A percentile compares a stretch with the other conserved stretches of the same genome.
These are phyloP conservation scores for Limnephilus lunatus DNA, from an alignment of 2,888 invertebrate genomes.

Conservation along the genomic window DNA sequence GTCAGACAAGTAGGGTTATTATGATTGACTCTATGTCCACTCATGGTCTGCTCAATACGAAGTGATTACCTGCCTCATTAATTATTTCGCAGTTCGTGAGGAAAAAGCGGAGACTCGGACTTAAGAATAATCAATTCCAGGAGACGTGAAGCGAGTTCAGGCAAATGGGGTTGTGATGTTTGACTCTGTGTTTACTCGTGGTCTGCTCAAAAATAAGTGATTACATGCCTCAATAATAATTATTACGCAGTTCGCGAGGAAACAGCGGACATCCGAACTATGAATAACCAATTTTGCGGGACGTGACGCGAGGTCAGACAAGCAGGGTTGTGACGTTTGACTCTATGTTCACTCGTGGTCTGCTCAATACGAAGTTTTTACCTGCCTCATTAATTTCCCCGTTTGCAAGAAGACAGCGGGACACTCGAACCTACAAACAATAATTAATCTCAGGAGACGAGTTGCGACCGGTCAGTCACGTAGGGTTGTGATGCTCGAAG, in stretches of 20 bases:
- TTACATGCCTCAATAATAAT: no score
- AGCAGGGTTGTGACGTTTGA: no score
- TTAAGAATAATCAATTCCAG: not conserved
- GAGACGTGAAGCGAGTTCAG: not conserved
- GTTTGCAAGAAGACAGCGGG: not conserved
- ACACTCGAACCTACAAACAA: not conserved
- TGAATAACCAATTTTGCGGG: not conserved
- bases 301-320: not conserved
- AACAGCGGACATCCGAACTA: not conserved
- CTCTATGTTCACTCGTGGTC: no score
- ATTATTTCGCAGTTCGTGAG: not conserved
- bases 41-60: no score
- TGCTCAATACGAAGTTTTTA: no score
- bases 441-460: conserved; percentile 12
- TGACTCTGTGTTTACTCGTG: no score
- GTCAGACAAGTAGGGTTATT: no score
- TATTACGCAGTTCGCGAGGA: not conserved
- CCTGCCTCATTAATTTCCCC: not conserved
- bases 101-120: not conserved
- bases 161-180: no score
- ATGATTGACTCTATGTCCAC: no score
- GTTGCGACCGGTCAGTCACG: not conserved
- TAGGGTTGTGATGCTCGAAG: not conserved
- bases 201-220: no score
- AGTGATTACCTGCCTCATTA: not conserved